Percentiles rank a stretch among this genome's conserved stretches.
Evolutionary conservation across 2,888 invertebrate genomes (phyloP).

Genomic region (Nomada goodeniana): DNA sequence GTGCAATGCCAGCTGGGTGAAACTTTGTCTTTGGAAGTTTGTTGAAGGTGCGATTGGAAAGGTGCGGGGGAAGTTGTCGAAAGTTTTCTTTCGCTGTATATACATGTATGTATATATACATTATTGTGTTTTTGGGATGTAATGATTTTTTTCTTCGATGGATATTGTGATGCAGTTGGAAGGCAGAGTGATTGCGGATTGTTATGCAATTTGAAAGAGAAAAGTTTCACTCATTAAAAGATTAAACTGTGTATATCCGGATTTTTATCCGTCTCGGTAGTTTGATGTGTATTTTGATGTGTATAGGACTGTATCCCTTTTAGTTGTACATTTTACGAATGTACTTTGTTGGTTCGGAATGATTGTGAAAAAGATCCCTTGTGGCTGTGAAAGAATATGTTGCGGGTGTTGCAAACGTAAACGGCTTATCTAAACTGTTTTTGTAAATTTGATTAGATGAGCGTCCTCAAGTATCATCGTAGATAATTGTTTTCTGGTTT

Average conservation of each 20-base stretch:
- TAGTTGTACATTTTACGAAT: too few species aligned
- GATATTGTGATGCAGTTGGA: too few species aligned
- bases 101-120: too few species aligned
- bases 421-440: too few species aligned
- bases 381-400: too few species aligned
- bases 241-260: background rate
- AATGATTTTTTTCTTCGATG: background rate
- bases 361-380: too few species aligned
- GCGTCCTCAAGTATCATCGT: too few species aligned
- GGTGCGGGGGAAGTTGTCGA: background rate
- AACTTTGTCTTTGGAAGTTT: background rate
- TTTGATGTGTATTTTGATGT: too few species aligned
- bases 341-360: too few species aligned
- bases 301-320: background rate
- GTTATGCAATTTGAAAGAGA: background rate
- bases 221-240: background rate
- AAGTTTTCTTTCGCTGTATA: background rate
- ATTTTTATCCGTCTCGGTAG: background rate
- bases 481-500: too few species aligned
- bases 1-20: background rate
- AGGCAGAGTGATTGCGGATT: conserved; percentile 4
- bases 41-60: background rate
- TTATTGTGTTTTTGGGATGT: background rate
- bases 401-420: too few species aligned
- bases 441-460: too few species aligned